These are phyloP conservation scores for Ceuthmochares aereus DNA, from an alignment of 2,113 vertebrate species.

Conservation along the genomic window DNA sequence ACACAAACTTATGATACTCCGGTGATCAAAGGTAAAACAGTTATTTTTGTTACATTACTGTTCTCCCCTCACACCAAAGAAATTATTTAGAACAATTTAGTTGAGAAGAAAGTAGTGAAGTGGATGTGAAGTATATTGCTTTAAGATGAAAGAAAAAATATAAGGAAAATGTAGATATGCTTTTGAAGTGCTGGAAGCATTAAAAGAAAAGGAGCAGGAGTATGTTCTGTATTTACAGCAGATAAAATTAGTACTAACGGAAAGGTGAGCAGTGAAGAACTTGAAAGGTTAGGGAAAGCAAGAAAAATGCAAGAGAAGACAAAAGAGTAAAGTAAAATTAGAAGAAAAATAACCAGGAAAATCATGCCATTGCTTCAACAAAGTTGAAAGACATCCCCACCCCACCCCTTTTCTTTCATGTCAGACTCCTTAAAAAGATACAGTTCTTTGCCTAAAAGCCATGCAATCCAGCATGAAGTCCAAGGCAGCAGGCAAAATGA, in stretches of 20 bases:
- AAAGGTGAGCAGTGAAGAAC: neutral
- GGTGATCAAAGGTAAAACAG: neutral
- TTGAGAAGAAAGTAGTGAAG: neutral
- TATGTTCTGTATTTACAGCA: neutral
- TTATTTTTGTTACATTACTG: neutral
- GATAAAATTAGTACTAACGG: neutral
- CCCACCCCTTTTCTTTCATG: neutral
- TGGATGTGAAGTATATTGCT: neutral
- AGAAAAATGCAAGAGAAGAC: neutral
- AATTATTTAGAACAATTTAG: neutral
- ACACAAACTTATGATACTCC: neutral
- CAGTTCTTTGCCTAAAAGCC: neutral
- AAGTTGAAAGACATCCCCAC: neutral
- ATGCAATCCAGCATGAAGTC: neutral
- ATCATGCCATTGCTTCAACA: neutral
- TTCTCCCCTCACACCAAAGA: neutral
- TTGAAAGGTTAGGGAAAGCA: neutral
- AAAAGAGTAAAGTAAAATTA: neutral
- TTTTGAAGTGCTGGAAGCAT: neutral
- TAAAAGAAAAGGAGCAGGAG: neutral
- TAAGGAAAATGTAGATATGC: neutral
- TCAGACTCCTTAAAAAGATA: neutral
- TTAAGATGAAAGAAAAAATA: neutral
- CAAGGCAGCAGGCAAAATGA: neutral
- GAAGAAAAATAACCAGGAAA: neutral